Evolutionary conservation across 2,797 vertebrate species (phyloP).

Genomic region (Trichosurus vulpecula): DNA sequence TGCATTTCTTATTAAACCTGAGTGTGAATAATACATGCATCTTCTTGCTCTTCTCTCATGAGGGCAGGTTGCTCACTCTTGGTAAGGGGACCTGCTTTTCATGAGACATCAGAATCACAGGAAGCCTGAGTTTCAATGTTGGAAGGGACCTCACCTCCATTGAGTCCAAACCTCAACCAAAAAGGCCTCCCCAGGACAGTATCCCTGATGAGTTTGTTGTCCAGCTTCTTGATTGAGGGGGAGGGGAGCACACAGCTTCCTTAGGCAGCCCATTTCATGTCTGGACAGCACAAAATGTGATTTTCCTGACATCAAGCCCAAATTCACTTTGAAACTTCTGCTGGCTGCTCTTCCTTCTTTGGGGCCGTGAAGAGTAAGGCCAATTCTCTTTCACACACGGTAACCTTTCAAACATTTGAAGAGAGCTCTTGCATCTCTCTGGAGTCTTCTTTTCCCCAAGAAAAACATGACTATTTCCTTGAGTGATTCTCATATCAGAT

Average conservation of each 20-base stretch:
- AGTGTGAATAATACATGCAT: not conserved
- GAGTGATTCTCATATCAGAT: not conserved
- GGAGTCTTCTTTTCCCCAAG: not conserved
- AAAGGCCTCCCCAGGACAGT: not conserved
- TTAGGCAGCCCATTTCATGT: not conserved
- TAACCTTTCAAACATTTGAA: not conserved
- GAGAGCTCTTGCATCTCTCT: not conserved
- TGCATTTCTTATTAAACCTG: not conserved
- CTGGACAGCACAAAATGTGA: not conserved
- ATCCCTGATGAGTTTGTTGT: not conserved
- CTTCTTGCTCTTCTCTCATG: no score
- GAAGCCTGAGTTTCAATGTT: not conserved
- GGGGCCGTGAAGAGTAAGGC: not conserved
- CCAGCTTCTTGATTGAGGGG: not conserved
- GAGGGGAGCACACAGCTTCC: not conserved
- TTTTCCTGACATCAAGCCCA: not conserved
- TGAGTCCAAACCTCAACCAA: not conserved
- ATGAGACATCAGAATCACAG: not conserved
- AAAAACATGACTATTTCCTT: not conserved
- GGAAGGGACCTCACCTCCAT: no score
- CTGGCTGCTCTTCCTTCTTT: not conserved
- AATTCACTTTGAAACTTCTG: not conserved
- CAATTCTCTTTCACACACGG: not conserved
- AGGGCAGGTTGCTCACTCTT: no score
- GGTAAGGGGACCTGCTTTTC: no score